Percentiles rank a stretch among this genome's conserved stretches.
Conservation (phyloP, 2,113 vertebrate genomes). For the Bubo scandiacus region DNA sequence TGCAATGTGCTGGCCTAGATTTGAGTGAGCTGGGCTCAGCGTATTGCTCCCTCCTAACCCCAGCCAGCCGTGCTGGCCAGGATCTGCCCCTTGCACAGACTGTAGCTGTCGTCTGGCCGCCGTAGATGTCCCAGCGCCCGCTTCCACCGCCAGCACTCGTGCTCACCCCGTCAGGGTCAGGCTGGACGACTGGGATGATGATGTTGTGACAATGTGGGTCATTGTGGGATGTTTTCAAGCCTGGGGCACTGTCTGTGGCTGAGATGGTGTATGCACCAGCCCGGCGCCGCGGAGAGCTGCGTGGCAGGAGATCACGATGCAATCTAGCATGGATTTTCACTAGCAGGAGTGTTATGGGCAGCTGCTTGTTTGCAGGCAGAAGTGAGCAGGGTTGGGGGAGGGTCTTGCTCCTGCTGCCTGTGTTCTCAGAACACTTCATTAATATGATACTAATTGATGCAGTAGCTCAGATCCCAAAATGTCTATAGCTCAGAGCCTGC, state of each 20-base stretch:
- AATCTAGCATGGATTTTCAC: neutral
- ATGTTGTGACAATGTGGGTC: neutral
- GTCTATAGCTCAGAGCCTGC: neutral
- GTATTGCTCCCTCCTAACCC: neutral
- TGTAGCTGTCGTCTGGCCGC: rapidly evolving
- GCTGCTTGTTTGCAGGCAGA: neutral
- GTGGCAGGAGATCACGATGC: neutral
- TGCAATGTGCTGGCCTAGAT: rapidly evolving
- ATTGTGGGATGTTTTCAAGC: neutral
- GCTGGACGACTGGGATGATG: rapidly evolving
- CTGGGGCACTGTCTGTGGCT: neutral
- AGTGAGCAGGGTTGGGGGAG: neutral
- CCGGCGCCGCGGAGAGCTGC: rapidly evolving
- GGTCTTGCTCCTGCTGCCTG: neutral
- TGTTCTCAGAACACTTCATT: neutral
- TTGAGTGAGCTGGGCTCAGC: neutral
- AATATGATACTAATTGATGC: neutral
- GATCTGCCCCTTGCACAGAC: neutral
- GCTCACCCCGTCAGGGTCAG: neutral
- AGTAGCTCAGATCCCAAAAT: neutral
- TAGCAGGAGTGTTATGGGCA: neutral
- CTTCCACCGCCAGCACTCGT: rapidly evolving
- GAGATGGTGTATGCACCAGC: neutral
- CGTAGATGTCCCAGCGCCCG: rapidly evolving
- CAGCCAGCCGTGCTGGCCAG: rapidly evolving